These are phyloP conservation scores for Pipistrellus pygmaeus DNA, from an alignment of 2,797 vertebrate species.

Conservation along the genomic window DNA sequence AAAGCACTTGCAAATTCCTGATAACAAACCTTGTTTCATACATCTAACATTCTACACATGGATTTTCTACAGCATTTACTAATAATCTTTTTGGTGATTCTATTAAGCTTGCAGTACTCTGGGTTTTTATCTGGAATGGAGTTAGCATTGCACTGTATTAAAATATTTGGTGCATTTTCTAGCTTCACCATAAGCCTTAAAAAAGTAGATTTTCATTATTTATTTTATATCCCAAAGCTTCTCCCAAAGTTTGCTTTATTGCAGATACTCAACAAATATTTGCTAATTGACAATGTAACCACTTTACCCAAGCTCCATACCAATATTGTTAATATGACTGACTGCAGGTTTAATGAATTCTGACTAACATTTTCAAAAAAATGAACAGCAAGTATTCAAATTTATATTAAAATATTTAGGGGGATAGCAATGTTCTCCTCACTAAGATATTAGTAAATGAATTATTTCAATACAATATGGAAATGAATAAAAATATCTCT, in stretches of 20 bases:
- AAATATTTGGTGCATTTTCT: not conserved
- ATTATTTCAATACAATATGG: not conserved
- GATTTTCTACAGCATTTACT: not conserved
- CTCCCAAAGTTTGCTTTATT: not conserved
- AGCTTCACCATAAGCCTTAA: not conserved
- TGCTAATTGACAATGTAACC: not conserved
- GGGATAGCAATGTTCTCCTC: not conserved
- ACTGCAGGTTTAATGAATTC: not conserved
- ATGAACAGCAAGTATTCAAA: not conserved
- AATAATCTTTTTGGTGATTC: not conserved
- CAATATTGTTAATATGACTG: not conserved
- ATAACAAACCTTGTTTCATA: not conserved
- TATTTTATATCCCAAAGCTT: not conserved
- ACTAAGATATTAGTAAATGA: not conserved
- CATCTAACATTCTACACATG: not conserved
- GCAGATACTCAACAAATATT: not conserved
- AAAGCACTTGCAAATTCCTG: not conserved
- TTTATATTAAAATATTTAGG: not conserved
- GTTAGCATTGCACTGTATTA: not conserved
- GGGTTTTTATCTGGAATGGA: not conserved
- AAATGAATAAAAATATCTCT: not conserved
- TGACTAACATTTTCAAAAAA: slow-evolving; percentile 22
- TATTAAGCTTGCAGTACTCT: accelerated
- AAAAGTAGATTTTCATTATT: not conserved
- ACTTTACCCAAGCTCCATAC: not conserved